Evolutionary conservation across 2,888 invertebrate genomes (phyloP).

Genomic region (Mycalesis mineus): DNA sequence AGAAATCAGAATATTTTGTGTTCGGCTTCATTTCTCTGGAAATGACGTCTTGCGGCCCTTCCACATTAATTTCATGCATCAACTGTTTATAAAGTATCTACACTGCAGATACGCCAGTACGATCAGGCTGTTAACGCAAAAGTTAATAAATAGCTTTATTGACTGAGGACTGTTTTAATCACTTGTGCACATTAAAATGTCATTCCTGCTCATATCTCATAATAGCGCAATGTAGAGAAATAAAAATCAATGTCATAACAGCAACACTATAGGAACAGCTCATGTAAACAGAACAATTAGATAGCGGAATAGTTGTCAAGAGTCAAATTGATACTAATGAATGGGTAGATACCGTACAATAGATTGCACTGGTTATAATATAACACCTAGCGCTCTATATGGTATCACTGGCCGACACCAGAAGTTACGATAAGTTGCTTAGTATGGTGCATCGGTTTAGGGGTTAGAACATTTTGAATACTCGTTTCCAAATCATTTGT

Average conservation of each 20-base stretch:
- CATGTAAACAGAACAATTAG: conserved; percentile 25
- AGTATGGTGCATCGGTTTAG: too few species aligned
- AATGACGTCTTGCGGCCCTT: too few species aligned
- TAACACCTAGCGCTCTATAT: neutral
- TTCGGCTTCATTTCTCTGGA: too few species aligned
- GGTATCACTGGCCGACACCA: neutral
- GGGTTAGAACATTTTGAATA: too few species aligned
- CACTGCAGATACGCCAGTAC: too few species aligned
- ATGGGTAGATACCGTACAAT: neutral
- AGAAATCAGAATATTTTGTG: too few species aligned
- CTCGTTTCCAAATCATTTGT: too few species aligned
- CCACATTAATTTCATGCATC: too few species aligned
- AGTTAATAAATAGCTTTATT: neutral
- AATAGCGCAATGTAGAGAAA: neutral
- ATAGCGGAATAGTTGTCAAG: conserved; percentile 13
- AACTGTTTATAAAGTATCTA: too few species aligned
- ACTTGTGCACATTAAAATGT: neutral
- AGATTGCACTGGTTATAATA: neutral
- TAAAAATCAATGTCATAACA: neutral
- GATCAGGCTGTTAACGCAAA: too few species aligned
- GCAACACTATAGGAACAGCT: neutral
- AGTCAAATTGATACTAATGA: conserved; percentile 10
- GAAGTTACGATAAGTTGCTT: too few species aligned
- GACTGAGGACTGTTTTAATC: conserved; percentile 1
- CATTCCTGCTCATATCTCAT: neutral